Base-by-base conservation (phyloP, 2,113 vertebrate genomes). In the Sterna hirundo region DNA sequence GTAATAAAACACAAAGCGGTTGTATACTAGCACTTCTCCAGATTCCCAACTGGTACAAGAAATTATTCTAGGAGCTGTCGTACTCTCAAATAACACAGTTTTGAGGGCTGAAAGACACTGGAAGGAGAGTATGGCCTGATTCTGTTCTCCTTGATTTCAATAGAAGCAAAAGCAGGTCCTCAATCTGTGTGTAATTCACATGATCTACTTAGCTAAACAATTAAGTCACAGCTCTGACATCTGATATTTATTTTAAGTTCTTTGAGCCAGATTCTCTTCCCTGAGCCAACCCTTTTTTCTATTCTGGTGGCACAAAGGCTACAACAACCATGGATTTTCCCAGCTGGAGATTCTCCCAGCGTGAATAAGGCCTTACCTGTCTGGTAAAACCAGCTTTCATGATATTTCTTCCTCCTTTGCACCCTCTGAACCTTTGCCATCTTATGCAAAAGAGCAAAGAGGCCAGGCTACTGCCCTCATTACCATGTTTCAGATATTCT, bases 231-330 rank as follows among this genome's bases (percentile, higher is more conserved):
- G 97, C 78, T 94, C 66, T 94, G 84, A 96, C 94, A 97, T 96
- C 95, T 91, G 94, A 97, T 96, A 96, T 97, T 97, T 97, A 97
- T 97, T 97, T 97, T 89, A 97, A 95, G 91, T 97, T 94, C 91
- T 92, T 94, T 93, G 93, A 97, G 93, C 91, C 89, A 97, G 91
- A 94, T 94, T 95, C 83, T 87, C 81, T 69, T 66, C 78, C 66
- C 62, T 62, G 81, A 91, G 94, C 88, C 91, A 95, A 91, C 13
- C 7, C 16, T 93, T 97, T 96, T 94, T 84, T 95, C 62, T 95
- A 30, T 89, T 95, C 91, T 94, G 74, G 58, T 94, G 93, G 91
- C 91, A 94, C 58, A 95, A 84, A 85, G 70, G 46, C 84, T 76
- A 1, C 77, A 94, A 80, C 58, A 87, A 61, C 83, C 25, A 2